These are phyloP conservation scores for Cepaea hortensis DNA, from an alignment of 2,888 invertebrate species.

Conservation along the genomic window DNA sequence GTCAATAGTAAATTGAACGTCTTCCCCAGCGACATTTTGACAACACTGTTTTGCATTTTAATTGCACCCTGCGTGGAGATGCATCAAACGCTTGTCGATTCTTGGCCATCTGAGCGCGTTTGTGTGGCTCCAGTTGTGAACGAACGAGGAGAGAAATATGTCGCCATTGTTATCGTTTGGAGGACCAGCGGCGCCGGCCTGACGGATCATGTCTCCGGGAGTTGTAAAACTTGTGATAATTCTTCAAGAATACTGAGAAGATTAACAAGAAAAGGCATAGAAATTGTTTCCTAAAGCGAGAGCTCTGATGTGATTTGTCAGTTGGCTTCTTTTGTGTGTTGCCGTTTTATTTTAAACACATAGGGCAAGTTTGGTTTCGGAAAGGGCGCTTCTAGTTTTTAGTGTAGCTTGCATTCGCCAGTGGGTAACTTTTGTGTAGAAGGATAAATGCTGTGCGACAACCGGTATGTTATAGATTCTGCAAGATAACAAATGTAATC, in stretches of 20 bases:
- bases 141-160: background rate
- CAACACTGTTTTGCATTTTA: background rate
- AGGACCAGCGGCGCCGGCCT: background rate
- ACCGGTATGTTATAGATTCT: no score
- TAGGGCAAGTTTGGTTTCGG: no score
- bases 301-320: background rate
- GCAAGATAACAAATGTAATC: no score
- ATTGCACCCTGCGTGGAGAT: constrained; percentile 17
- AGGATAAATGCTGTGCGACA: no score
- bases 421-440: no score
- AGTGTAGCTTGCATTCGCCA: no score
- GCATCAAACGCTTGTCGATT: background rate
- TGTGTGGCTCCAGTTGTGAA: background rate
- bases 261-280: background rate
- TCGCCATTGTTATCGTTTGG: constrained; percentile 2
- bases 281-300: background rate
- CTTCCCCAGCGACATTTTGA: no score
- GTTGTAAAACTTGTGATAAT: background rate
- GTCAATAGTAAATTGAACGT: no score
- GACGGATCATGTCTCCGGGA: background rate
- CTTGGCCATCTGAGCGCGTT: background rate
- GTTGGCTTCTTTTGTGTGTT: background rate
- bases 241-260: background rate
- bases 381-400: no score
- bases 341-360: no score